Evolutionary conservation across 2,797 vertebrate species (phyloP).

Genomic region (Enteromius afrohamiltoni): DNA sequence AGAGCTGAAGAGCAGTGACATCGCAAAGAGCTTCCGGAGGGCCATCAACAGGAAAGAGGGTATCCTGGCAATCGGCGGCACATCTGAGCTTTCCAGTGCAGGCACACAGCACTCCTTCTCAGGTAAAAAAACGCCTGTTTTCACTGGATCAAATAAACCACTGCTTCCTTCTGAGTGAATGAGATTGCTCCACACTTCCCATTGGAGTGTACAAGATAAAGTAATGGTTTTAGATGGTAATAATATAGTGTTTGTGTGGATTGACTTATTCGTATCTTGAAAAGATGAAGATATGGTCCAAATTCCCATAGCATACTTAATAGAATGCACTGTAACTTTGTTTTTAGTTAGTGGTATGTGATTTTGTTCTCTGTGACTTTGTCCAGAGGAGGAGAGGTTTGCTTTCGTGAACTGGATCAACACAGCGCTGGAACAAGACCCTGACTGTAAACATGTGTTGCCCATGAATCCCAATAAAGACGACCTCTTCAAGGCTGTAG

Average conservation of each 20-base stretch:
- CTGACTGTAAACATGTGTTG: conserved; percentile 89
- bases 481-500: conserved; percentile 88
- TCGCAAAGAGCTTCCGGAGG: conserved; percentile 93
- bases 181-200: background rate
- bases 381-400: conserved; percentile 92
- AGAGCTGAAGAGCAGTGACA: conserved; percentile 89
- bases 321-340: background rate
- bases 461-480: conserved; percentile 93
- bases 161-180: background rate
- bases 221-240: background rate
- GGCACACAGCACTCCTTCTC: conserved; percentile 97
- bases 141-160: background rate
- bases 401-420: conserved; percentile 99
- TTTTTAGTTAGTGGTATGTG: background rate
- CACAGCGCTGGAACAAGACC: conserved; percentile 92
- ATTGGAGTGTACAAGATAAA: background rate
- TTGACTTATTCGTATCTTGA: background rate
- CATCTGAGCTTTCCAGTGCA: conserved; percentile 91
- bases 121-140: conserved; percentile 72
- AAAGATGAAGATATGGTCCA: background rate
- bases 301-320: background rate
- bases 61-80: conserved; percentile 95
- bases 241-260: background rate
- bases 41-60: conserved; percentile 96
- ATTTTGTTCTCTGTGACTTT: conserved; percentile 31